Percentiles rank a stretch among this genome's conserved stretches.
Conservation (phyloP, 2,113 vertebrate genomes). For the Gracilinanus agilis region DNA sequence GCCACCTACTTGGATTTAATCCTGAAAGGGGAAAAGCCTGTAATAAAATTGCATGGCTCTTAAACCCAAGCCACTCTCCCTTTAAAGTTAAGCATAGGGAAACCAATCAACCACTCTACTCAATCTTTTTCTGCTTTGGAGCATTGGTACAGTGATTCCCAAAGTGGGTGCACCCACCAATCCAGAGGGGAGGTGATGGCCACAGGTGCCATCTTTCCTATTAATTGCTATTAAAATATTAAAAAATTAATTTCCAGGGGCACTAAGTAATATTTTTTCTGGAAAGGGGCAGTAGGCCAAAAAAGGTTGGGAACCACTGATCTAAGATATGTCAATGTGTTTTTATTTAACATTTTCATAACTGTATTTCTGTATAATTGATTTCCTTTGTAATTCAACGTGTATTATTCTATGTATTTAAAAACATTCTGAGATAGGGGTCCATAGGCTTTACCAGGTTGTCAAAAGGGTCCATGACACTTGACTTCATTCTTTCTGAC, state of each 20-base stretch:
- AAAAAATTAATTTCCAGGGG: too few species aligned
- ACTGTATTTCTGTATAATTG: neutral
- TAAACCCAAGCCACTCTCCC: neutral
- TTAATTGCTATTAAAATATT: too few species aligned
- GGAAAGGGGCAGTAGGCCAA: too few species aligned
- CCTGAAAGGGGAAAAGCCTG: neutral
- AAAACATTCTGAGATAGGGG: neutral
- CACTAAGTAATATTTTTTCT: too few species aligned
- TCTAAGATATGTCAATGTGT: neutral
- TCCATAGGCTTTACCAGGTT: neutral
- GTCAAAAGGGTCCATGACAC: neutral
- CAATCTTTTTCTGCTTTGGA: neutral
- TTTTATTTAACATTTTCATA: neutral
- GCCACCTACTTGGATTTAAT: neutral
- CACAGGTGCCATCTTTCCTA: too few species aligned
- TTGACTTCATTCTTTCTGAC: neutral
- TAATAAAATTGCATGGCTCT: neutral
- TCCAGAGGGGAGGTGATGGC: too few species aligned
- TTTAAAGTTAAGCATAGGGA: neutral
- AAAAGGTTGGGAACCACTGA: too few species aligned
- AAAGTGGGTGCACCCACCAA: too few species aligned
- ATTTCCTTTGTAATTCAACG: neutral
- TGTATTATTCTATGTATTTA: neutral
- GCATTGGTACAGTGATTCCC: too few species aligned
- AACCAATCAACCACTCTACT: neutral